Percentiles rank a stretch among this genome's conserved stretches.
Evolutionary conservation across 1,140 invertebrate species (phyloP).

Genomic region (Halesus radiatus): DNA sequence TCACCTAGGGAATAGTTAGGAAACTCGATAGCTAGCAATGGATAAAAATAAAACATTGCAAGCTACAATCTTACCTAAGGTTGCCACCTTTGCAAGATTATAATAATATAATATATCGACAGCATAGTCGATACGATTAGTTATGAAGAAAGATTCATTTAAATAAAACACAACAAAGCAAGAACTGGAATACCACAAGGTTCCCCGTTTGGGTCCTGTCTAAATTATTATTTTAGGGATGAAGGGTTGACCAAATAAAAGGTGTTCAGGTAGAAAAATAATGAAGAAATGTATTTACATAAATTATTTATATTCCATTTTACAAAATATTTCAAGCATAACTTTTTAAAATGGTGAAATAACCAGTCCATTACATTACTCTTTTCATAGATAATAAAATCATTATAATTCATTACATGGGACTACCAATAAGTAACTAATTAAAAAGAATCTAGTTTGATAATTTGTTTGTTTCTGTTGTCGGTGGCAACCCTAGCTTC

Average conservation of each 20-base stretch:
- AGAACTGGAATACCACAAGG: too few species aligned
- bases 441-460: too few species aligned
- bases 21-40: background rate
- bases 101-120: background rate
- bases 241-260: conserved; percentile 30
- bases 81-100: conserved; percentile 26
- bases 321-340: conserved; percentile 39
- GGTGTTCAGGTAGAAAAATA: conserved; percentile 35
- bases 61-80: conserved; percentile 15
- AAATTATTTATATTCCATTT: conserved; percentile 37
- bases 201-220: too few species aligned
- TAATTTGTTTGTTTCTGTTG: background rate
- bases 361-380: conserved; percentile 22
- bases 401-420: too few species aligned
- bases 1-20: conserved; percentile 31
- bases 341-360: conserved; percentile 25
- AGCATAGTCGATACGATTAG: too few species aligned
- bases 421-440: too few species aligned
- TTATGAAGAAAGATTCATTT: too few species aligned
- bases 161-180: background rate
- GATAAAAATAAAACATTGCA: background rate
- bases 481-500: conserved; percentile 31
- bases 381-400: conserved; percentile 15
- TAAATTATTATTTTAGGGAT: conserved; percentile 1
- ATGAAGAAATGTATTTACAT: conserved; percentile 41